Evolutionary conservation across 2,888 invertebrate genomes (phyloP), one percentile per base, ranked within the genome.

Genomic region (Ornithoptera alexandrae): DNA sequence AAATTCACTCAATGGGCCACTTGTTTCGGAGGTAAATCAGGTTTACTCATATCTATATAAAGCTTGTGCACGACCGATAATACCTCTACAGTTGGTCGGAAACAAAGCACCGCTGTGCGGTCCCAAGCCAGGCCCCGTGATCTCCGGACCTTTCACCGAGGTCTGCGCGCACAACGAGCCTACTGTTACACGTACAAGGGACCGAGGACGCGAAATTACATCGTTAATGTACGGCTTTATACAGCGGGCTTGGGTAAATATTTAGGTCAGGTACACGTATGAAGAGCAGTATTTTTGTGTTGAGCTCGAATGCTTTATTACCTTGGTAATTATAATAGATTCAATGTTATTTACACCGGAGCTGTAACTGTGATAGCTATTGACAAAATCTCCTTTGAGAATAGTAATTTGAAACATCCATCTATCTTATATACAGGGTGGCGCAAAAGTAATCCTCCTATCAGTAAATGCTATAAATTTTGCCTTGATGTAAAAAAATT

Each of bases 131-230:
- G 20, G 24, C 24, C 18, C 60, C 18, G 18, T 56, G 17, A 53
- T 63, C 61, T 56, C 39, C 22, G 61, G 69, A 64, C 69, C 65
- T 69, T 69, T 69, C 69, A 65, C 69, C 69, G 61, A 61, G 65
- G 24, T 15, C 56, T 56, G 61, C 18, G 24, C 53, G 18, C 53
- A 64, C 68, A 69, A 65, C 7, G 61, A 18, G 18, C 42, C 42
- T n/a, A 36, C 65, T 59, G 42, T 69, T 42, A 56, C 17, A 24
- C 18, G 60, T 7, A 18, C 30, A 39, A 60, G 65, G 59, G 30
- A 68, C 58, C 57, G 63, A 53, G 39, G 18, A 61, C 24, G 64
- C 64, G 24, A 68, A 65, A 69, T 69, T 53, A 65, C 60, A 65
- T 64, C 63, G 20, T 24, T 50, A 57, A 46, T 50, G 20, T 46